Conservation (phyloP, 1,140 invertebrate species). For the Centruroides sculpturatus region DNA sequence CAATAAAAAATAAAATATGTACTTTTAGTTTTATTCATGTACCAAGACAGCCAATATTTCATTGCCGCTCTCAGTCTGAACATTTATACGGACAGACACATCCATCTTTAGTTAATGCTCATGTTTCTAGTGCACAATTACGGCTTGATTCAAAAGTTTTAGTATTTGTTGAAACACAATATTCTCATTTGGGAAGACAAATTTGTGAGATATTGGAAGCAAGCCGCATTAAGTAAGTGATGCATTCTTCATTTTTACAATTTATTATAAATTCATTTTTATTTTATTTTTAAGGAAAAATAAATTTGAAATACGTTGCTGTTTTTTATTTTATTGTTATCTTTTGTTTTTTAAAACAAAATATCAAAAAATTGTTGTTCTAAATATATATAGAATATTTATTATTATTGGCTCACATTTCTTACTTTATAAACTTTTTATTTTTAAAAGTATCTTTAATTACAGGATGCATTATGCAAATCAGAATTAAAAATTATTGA, state of each 20-base stretch:
- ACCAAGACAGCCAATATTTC: background rate
- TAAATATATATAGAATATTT: no score
- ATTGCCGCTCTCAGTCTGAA: background rate
- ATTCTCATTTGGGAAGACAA: slow-evolving; percentile 74
- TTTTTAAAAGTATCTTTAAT: no score
- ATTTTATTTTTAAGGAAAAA: background rate
- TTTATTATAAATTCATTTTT: background rate
- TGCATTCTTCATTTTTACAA: background rate
- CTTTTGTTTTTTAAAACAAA: no score
- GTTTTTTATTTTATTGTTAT: no score
- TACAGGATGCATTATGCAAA: no score
- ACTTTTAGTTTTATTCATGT: background rate
- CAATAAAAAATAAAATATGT: background rate
- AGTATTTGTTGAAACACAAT: slow-evolving; percentile 88
- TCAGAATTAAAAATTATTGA: no score
- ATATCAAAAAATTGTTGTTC: no score
- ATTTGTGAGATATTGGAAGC: slow-evolving; percentile 85
- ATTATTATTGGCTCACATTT: no score
- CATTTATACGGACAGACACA: background rate
- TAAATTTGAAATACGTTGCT: no score
- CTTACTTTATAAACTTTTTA: no score
- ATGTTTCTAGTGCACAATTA: slow-evolving; percentile 61
- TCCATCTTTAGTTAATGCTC: slow-evolving; percentile 27
- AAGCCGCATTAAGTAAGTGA: slow-evolving; percentile 75
- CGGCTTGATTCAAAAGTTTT: slow-evolving; percentile 82